Evolutionary conservation across 2,113 vertebrate species (phyloP), one percentile per base, ranked within the genome.

Genomic region (Dasyornis broadbenti): DNA sequence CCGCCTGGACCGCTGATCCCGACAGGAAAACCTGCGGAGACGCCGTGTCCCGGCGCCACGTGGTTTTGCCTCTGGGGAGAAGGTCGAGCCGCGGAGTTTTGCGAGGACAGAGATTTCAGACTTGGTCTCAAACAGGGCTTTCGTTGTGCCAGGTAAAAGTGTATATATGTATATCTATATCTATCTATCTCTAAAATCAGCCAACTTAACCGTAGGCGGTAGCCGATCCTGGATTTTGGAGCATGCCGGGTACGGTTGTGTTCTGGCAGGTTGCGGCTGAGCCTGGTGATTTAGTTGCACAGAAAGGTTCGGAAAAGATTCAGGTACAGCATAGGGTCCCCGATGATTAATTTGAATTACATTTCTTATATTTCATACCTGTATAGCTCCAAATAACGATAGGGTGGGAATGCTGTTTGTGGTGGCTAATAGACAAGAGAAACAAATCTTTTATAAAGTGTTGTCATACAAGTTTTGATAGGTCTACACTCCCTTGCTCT

Each of bases 21-120:
- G 50, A 9, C 10, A 52, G 82, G 82, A 77, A 97, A 97, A 86
- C 70, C 92, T 56, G 86, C 27, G 89, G 95, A 94, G 72, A 57
- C 27, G 49, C 73, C 61, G 9, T 40, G 39, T 87, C 70, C 78
- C 71, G 87, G 86, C 52, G 82, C 83, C 97, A 96, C 89, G 90
- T 97, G 97, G 94, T 86, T 76, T 79, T 33, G 18, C 27, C 69
- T 63, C 54, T 12, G 14, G 86, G 47, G 81, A 54, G 75, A 81
- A 83, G 88, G 85, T 42, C 64, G 66, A 89, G 77, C 37, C 57
- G 50, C 8, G 2, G 75, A 92, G 88, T 89, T 90, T 86, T n/a
- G 68, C 23, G 53, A 70, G 76, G 84, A 86, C 17, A 6, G 20
- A 57, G 72, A 28, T 84, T 75, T 95, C 52, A n/a, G 81, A 21